Base-by-base conservation (phyloP, 2,888 invertebrate species). In the Aelia acuminata region DNA sequence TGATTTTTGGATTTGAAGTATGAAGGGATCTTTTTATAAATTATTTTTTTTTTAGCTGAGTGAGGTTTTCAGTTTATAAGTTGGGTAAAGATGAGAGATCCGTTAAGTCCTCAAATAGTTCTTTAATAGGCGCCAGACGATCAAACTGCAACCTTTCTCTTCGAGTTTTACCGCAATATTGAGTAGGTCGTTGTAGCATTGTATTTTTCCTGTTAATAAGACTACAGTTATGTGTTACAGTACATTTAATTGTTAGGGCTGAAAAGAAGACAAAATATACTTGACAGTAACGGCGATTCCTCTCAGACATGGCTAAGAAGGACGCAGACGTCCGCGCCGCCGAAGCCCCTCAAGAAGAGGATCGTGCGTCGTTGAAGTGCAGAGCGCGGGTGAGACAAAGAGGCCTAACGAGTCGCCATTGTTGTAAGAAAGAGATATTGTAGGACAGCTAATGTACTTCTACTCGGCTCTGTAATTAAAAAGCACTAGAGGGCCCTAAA, bases 401-500 rank as follows among this genome's bases (percentile, higher is more conserved):
- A 31, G 50, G 7, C 20, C 50, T 85, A 85, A 85, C 85, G 85
- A 85, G 85, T 53, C 53, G 50, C 50, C 85, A 85, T 85, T 85
- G 85, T 85, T 13, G 50, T 50, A 50, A 39, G 85, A 50, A 49
- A 50, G 35, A 85, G 85, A 85, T 85, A 85, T 85, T 85, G 85
- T 85, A 31, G 57, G 22, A 35, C 20, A 39, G 31, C 85, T 85
- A 85, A 85, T 85, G 85, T 49, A 57, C 57, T 39, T n/a, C 3
- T 35, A 43, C n/a, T 43, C 31, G 18, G n/a, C 39, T n/a, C n/a
- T 39, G 53, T 85, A 85, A 85, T 85, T 85, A 85, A 85, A 85
- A 85, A 85, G 49, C 85, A 39, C 85, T 85, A 85, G 85, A 85
- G 39, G n/a, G 31, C n/a, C 39, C 85, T 85, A 85, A 85, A 85